Evolutionary conservation across 2,888 invertebrate genomes (phyloP), one percentile per base, ranked within the genome.

Genomic region (Hoplodrina ambigua): DNA sequence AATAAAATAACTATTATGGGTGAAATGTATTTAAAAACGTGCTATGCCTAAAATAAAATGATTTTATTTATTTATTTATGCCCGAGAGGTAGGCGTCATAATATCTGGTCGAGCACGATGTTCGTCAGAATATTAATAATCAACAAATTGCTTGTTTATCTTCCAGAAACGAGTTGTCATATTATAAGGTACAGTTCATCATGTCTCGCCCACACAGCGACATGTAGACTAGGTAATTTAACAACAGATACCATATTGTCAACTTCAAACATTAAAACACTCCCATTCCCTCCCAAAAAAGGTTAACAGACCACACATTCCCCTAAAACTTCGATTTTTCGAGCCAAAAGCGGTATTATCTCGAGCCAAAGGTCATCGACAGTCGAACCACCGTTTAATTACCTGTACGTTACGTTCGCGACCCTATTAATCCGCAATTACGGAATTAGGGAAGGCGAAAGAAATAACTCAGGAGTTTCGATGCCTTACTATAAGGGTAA

Each of bases 391-490:
- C 62, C 80, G 70, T 86, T 87, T 86, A 86, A 86, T 87, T 83
- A 85, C 81, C 82, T 79, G 76, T 81, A 82, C 76, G 81, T 80
- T 72, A 75, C 74, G 83, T 84, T 75, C 67, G 82, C 81, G 85
- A 86, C 84, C 87, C 83, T 87, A 84, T 87, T 88, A 87, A 87
- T 85, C 84, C 75, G 69, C 82, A 82, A 86, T 85, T 87, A 86
- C 83, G 57, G 75, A 67, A 72, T 82, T 83, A 78, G 74, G 74
- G 76, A 69, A 72, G 73, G 57, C 78, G 71, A 63, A 74, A 74
- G 79, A 79, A 80, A 85, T 86, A 85, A 78, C 67, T 81, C 69
- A 66, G 71, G 64, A 69, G 63, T 54, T 66, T 67, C 71, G 62
- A 77, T 78, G 49, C 70, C 69, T 71, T 37, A 55, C 62, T 76